These are phyloP conservation scores for Sebastolobus alascanus DNA, from an alignment of 2,797 vertebrate species.

Conservation along the genomic window DNA sequence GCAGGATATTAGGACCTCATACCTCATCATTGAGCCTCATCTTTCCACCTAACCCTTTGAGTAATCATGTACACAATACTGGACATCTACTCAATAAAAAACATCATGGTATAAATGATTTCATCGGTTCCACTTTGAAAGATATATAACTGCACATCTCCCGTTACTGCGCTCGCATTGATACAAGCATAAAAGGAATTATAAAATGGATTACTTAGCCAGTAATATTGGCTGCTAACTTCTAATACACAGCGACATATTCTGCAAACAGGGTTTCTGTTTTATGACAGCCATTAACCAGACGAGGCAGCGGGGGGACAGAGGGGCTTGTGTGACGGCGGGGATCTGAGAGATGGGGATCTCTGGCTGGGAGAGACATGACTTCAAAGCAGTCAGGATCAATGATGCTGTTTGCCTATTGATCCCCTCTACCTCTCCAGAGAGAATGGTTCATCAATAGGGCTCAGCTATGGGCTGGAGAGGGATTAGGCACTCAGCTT, in stretches of 20 bases:
- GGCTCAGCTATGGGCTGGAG: constrained; percentile 69
- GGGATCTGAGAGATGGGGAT: constrained; percentile 67
- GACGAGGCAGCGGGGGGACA: constrained; percentile 51
- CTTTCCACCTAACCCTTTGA: constrained; percentile 32
- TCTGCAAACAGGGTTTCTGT: constrained; percentile 55
- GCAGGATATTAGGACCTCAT: constrained; percentile 64
- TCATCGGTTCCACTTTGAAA: constrained; percentile 23
- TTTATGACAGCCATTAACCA: constrained; percentile 72
- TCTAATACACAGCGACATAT: constrained; percentile 18
- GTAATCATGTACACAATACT: constrained; percentile 29
- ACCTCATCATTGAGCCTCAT: constrained; percentile 51
- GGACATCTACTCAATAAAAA: constrained; percentile 27
- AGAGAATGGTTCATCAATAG: constrained; percentile 74
- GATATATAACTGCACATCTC: constrained; percentile 7
- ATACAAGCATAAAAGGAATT: constrained; percentile 34
- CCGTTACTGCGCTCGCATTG: background rate
- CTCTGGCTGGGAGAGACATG: constrained; percentile 79
- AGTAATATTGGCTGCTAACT: constrained; percentile 27
- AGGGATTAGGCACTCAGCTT: constrained; percentile 76
- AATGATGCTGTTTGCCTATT: constrained; percentile 83
- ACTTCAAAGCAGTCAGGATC: constrained; percentile 83
- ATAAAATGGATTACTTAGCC: constrained; percentile 28
- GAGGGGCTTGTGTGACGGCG: constrained; percentile 41
- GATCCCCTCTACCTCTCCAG: constrained; percentile 68
- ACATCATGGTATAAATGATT: constrained; percentile 23